Evolutionary conservation across 92 coral and sea anemone genomes (phyloP).

Genomic region (Anthopleura xanthogrammica): DNA sequence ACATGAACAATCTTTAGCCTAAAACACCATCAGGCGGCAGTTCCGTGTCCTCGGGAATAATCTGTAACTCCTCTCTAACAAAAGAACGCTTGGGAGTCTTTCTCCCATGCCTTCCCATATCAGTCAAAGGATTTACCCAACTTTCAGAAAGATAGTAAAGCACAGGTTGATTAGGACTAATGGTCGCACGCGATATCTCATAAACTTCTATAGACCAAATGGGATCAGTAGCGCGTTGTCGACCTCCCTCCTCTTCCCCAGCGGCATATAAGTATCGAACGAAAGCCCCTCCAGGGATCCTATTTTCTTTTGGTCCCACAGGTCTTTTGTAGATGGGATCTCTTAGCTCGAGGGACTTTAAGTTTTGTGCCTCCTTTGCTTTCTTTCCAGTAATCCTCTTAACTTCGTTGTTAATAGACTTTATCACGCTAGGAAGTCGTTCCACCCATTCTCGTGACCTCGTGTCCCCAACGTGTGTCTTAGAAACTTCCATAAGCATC

Average conservation of each 20-base stretch:
- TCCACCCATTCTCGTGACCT: constrained; percentile 16
- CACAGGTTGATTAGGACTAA: constrained; percentile 4
- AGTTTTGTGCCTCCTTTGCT: not conserved
- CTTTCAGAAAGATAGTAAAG: constrained; percentile 2
- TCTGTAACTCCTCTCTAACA: no score
- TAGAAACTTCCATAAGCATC: not conserved
- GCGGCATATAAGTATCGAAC: constrained; percentile 18
- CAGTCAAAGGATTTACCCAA: no score
- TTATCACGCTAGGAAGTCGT: constrained; percentile 3
- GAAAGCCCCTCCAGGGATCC: not conserved
- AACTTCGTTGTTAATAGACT: not conserved
- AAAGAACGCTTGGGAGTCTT: no score
- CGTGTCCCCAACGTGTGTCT: no score
- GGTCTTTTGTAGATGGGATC: not conserved
- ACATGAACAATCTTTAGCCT: no score
- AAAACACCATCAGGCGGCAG: no score
- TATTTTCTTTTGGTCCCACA: constrained; percentile 8
- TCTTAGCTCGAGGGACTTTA: not conserved
- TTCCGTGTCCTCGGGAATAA: no score
- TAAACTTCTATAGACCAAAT: constrained; percentile 23
- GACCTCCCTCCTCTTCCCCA: constrained; percentile 28
- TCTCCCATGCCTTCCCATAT: no score
- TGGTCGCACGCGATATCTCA: not conserved
- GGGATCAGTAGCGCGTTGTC: constrained; percentile 26
- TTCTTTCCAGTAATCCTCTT: not conserved